Percentiles rank a stretch among this genome's conserved stretches.
phyloP scores from a whole-genome alignment of 2,888 invertebrate species.

The Abscondita cerata region DNA sequence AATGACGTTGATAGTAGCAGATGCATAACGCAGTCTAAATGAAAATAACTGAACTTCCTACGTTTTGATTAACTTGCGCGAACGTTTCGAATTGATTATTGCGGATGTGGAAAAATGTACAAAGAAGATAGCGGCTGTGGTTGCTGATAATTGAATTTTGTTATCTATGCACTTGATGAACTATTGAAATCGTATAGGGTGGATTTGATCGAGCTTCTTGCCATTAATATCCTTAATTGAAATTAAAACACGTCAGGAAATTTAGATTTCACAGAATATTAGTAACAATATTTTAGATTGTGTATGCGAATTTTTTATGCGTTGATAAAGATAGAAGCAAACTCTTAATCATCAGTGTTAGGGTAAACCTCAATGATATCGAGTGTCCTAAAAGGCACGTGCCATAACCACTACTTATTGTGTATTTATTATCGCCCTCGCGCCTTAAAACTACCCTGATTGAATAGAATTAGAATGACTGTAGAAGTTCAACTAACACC shows the following conservation, averaged over 20 bases:
- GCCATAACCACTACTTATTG: constrained; percentile 47
- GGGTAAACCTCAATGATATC: constrained; percentile 35
- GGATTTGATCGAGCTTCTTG: too few relatives aligned
- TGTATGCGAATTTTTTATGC: too few relatives aligned
- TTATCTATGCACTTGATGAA: constrained; percentile 38
- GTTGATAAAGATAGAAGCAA: constrained; percentile 33
- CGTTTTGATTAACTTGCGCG: neutral
- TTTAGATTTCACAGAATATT: too few relatives aligned
- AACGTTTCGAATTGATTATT: constrained; percentile 4
- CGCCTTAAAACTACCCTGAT: constrained; percentile 54
- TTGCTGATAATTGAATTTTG: constrained; percentile 38
- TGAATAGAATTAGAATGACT: constrained; percentile 50
- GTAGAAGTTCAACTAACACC: constrained; percentile 29
- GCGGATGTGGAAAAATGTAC: neutral
- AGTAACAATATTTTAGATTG: too few relatives aligned
- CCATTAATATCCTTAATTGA: too few relatives aligned
- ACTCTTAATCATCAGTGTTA: constrained; percentile 29
- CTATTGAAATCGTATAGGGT: constrained; percentile 34
- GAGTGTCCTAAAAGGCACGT: constrained; percentile 41
- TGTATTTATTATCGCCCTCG: constrained; percentile 52
- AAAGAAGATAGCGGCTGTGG: constrained; percentile 3
- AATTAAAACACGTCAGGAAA: too few relatives aligned
- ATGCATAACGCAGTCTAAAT: constrained; percentile 21
- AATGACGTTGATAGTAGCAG: constrained; percentile 32
- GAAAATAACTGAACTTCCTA: constrained; percentile 4